phyloP scores from a whole-genome alignment of 1,140 invertebrate genomes.

The Zaprionus ghesquierei region DNA sequence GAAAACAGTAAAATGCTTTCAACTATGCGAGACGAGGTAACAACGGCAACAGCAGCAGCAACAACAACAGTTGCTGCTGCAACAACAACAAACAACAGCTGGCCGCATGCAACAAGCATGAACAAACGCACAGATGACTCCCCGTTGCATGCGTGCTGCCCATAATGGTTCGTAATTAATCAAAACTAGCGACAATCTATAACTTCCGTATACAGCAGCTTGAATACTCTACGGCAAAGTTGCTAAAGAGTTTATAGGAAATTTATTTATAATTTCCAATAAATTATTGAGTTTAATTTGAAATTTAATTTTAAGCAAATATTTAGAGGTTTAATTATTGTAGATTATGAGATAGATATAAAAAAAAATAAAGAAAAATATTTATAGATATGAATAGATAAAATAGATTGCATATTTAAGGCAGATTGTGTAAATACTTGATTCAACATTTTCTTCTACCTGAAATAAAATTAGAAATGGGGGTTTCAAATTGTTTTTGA shows the following conservation, averaged over 20 bases:
- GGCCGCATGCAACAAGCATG: constrained; percentile 17
- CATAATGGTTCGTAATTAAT: constrained; percentile 59
- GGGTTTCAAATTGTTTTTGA: too few relatives aligned
- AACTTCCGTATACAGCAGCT: background rate
- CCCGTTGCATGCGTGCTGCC: constrained; percentile 41
- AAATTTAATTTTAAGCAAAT: too few relatives aligned
- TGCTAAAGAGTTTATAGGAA: too few relatives aligned
- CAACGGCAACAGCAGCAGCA: constrained; percentile 15
- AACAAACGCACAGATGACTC: background rate
- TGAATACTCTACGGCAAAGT: constrained; percentile 27
- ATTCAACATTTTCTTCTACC: too few relatives aligned
- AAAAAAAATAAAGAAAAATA: too few relatives aligned
- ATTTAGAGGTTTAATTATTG: too few relatives aligned
- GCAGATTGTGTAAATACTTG: too few relatives aligned
- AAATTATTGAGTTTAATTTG: too few relatives aligned
- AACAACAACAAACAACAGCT: constrained; percentile 18
- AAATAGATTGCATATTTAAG: too few relatives aligned
- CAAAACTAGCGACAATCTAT: constrained; percentile 18
- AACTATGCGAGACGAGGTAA: constrained; percentile 33
- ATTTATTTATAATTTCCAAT: background rate
- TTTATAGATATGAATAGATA: too few relatives aligned
- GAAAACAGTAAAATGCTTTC: constrained; percentile 72
- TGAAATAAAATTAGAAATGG: too few relatives aligned
- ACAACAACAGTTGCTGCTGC: constrained; percentile 1
- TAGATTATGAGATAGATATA: too few relatives aligned